These are phyloP conservation scores for Pangasianodon gigas DNA, from an alignment of 2,113 vertebrate species.

Conservation along the genomic window DNA sequence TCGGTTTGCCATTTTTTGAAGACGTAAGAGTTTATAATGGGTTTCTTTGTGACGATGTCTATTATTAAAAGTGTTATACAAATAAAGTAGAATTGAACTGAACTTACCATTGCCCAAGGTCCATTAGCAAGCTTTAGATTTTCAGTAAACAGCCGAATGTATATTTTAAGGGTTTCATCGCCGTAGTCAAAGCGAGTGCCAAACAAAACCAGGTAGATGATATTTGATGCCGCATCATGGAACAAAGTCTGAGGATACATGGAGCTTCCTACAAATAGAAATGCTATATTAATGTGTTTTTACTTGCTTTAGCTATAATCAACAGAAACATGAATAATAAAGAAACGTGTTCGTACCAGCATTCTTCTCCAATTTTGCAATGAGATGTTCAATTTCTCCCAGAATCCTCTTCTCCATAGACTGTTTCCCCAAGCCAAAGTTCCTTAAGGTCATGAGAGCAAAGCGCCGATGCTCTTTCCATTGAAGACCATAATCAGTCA, in stretches of 20 bases:
- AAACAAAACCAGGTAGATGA: constrained; percentile 60
- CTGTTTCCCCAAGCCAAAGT: constrained; percentile 81
- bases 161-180: constrained; percentile 59
- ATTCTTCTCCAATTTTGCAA: constrained; percentile 45
- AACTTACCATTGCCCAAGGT: constrained; percentile 57
- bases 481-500: constrained; percentile 55
- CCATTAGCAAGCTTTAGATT: constrained; percentile 51
- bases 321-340: not conserved
- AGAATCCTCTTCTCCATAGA: constrained; percentile 74
- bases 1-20: too few species aligned
- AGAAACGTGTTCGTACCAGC: constrained; percentile 39
- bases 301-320: not conserved
- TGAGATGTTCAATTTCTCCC: constrained; percentile 65
- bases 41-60: too few species aligned
- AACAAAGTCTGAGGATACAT: constrained; percentile 60
- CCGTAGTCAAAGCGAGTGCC: constrained; percentile 67
- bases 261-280: constrained; percentile 44
- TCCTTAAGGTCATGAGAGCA: constrained; percentile 69
- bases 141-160: constrained; percentile 52
- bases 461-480: constrained; percentile 78
- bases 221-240: constrained; percentile 58
- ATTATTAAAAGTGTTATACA: not conserved
- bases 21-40: too few species aligned
- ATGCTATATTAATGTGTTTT: not conserved
- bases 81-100: not conserved